Evolutionary conservation across 2,113 vertebrate genomes (phyloP).

Genomic region (Sander lucioperca): DNA sequence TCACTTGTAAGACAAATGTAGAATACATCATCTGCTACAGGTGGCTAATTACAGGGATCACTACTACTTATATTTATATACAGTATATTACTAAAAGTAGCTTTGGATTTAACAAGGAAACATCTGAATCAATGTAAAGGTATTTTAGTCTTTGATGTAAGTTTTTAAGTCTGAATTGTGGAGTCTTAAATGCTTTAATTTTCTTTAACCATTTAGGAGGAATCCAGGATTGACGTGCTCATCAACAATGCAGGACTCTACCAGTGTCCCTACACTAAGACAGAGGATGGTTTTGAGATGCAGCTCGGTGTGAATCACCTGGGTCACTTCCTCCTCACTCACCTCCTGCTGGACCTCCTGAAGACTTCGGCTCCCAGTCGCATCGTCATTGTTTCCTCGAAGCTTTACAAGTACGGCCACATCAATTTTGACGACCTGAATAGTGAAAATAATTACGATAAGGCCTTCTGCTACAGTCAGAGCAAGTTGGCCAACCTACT

Average conservation of each 20-base stretch:
- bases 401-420: conserved; percentile 94
- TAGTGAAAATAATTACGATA: conserved; percentile 91
- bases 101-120: background rate
- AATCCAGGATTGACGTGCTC: conserved; percentile 91
- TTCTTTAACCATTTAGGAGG: conserved; percentile 85
- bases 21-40: background rate
- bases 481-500: conserved; percentile 96
- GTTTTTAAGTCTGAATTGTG: background rate
- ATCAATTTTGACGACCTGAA: conserved; percentile 97
- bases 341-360: conserved; percentile 92
- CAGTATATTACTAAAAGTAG: background rate
- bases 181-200: background rate
- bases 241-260: conserved; percentile 96
- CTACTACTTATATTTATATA: background rate
- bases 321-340: conserved; percentile 95
- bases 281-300: conserved; percentile 96
- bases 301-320: conserved; percentile 96
- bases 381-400: conserved; percentile 94
- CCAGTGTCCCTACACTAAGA: conserved; percentile 94
- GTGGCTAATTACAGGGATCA: background rate
- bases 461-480: conserved; percentile 93
- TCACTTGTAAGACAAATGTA: background rate
- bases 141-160: background rate
- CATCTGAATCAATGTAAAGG: background rate
- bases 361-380: conserved; percentile 93